A percentile compares a stretch with the other conserved stretches of the same genome.
Evolutionary conservation across 2,888 invertebrate genomes (phyloP).

Genomic region (Agrenia bidenticulata): DNA sequence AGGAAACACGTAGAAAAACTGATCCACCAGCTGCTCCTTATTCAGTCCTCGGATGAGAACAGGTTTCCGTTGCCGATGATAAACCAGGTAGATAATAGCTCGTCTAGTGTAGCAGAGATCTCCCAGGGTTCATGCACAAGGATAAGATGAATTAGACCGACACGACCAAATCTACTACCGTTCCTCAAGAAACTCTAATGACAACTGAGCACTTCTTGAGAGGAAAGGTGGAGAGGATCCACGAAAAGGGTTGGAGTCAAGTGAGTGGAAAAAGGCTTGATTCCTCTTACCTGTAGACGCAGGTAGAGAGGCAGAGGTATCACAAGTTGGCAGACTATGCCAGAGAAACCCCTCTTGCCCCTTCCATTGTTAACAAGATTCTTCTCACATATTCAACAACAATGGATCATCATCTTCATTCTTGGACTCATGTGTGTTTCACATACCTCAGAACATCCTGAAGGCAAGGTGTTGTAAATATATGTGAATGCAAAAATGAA

Average conservation of each 20-base stretch:
- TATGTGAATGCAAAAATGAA: too few species aligned
- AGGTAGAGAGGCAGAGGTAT: background rate
- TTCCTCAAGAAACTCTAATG: slow-evolving; percentile 9
- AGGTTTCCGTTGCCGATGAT: slow-evolving; percentile 2
- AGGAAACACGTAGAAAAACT: background rate
- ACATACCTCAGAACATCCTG: too few species aligned
- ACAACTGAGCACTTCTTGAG: slow-evolving; percentile 16
- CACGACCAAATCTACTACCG: background rate
- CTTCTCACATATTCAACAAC: background rate
- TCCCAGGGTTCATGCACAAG: too few species aligned
- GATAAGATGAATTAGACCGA: background rate
- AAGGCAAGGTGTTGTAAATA: too few species aligned
- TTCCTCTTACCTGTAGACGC: background rate
- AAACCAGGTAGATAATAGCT: background rate
- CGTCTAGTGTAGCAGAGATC: background rate
- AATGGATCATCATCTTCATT: background rate
- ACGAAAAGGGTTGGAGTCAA: background rate
- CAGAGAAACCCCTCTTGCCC: too few species aligned
- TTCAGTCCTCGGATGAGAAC: slow-evolving; percentile 1
- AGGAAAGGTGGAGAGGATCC: background rate
- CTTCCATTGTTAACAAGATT: too few species aligned
- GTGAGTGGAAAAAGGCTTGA: slow-evolving; percentile 11
- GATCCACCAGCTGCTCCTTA: background rate
- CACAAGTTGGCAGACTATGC: background rate
- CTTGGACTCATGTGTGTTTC: too few species aligned